Evolutionary conservation across 2,113 vertebrate genomes (phyloP).

Genomic region (Gallinago paraguaiae): DNA sequence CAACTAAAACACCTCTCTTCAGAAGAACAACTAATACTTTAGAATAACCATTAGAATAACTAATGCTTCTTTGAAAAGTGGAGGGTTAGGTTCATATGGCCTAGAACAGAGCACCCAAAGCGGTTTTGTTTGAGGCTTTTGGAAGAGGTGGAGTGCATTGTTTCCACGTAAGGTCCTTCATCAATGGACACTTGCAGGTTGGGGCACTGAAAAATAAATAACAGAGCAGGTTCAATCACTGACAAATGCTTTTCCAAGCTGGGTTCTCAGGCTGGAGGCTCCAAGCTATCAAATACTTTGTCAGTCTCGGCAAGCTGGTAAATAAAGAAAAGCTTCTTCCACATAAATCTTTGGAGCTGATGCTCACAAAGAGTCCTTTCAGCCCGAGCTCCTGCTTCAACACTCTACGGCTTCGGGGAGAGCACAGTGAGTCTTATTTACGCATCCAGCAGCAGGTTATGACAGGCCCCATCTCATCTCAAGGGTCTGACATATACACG

Average conservation of each 20-base stretch:
- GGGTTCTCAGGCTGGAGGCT: background rate
- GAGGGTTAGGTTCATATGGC: background rate
- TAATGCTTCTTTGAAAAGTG: background rate
- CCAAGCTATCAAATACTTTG: background rate
- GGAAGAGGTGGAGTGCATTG: background rate
- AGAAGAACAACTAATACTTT: background rate
- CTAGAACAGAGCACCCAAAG: background rate
- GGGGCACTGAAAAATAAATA: background rate
- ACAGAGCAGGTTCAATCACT: background rate
- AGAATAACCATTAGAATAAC: background rate
- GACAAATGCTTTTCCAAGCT: background rate
- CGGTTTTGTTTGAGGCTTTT: background rate
- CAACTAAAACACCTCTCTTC: background rate
- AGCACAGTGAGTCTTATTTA: constrained; percentile 8
- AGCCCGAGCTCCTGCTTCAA: background rate
- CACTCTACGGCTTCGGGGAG: background rate
- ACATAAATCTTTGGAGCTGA: constrained; percentile 22
- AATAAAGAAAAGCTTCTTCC: constrained; percentile 27
- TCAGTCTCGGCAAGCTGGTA: background rate
- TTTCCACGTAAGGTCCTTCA: background rate
- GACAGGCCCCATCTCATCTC: constrained; percentile 47
- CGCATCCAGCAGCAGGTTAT: constrained; percentile 36
- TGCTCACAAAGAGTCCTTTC: constrained; percentile 42
- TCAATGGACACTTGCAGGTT: background rate
- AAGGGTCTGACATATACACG: background rate